Percentiles rank a stretch among this genome's conserved stretches.
Conservation (phyloP, 1,140 invertebrate genomes). For the Macrostomum lignano region DNA sequence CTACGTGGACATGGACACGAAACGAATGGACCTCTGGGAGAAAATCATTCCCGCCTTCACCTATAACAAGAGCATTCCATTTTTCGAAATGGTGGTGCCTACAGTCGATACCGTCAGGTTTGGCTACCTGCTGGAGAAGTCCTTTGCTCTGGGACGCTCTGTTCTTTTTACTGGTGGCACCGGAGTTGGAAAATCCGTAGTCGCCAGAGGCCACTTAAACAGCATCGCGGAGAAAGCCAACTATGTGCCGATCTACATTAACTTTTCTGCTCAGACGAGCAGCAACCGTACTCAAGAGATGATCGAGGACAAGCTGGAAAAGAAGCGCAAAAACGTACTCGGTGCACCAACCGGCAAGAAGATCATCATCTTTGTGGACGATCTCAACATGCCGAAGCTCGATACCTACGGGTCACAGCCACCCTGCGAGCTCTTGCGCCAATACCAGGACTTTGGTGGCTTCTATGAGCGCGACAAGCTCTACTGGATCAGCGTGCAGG, state of each 20-base stretch:
- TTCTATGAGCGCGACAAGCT: constrained; percentile 54
- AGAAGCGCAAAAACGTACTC: constrained; percentile 23
- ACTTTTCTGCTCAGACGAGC: constrained; percentile 61
- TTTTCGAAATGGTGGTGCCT: constrained; percentile 29
- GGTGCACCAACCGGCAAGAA: constrained; percentile 10
- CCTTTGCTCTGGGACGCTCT: constrained; percentile 39
- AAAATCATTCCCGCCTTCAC: constrained; percentile 41
- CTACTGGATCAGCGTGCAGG: constrained; percentile 37
- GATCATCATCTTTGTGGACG: constrained; percentile 28
- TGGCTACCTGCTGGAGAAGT: constrained; percentile 39
- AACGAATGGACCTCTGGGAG: constrained; percentile 41
- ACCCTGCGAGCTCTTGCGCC: constrained; percentile 33
- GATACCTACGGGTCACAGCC: constrained; percentile 28
- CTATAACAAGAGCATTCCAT: constrained; percentile 32
- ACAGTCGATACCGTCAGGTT: constrained; percentile 26
- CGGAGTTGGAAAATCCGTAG: constrained; percentile 49
- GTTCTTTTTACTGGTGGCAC: constrained; percentile 25
- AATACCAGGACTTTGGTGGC: constrained; percentile 49
- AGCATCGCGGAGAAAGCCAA: constrained; percentile 33
- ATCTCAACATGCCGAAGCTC: constrained; percentile 32
- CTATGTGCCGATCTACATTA: constrained; percentile 45
- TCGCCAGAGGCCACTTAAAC: constrained; percentile 42
- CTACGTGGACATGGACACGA: constrained; percentile 38
- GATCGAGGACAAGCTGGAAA: constrained; percentile 29
- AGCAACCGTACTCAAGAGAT: constrained; percentile 33